These are phyloP conservation scores for Percina caprodes DNA, from an alignment of 2,113 vertebrate species.

Conservation along the genomic window DNA sequence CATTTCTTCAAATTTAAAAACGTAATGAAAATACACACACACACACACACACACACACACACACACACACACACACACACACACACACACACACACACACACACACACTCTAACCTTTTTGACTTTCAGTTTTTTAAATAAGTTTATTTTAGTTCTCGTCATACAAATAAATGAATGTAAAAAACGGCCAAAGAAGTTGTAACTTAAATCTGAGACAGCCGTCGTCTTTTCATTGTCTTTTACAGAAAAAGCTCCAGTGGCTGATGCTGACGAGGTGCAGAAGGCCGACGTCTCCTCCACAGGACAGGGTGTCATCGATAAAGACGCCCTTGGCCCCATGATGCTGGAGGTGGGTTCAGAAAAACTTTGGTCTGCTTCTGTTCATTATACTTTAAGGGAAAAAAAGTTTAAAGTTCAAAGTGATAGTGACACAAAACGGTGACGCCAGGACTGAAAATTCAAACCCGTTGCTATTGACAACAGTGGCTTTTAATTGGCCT, in stretches of 20 bases:
- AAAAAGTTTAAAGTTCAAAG: neutral
- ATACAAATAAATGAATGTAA: neutral
- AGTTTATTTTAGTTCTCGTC: neutral
- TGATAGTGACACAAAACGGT: neutral
- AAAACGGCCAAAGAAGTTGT: too few species aligned
- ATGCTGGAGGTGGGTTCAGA: constrained; percentile 92
- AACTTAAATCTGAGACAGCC: neutral
- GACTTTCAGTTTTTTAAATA: neutral
- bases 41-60: too few species aligned
- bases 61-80: too few species aligned
- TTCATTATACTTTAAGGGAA: neutral
- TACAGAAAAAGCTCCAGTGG: constrained; percentile 92
- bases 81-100: too few species aligned
- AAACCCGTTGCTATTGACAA: neutral
- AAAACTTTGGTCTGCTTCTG: neutral
- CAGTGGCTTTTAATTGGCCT: neutral
- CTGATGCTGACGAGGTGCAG: constrained; percentile 95
- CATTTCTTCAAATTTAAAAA: too few species aligned
- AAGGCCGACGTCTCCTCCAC: constrained; percentile 97
- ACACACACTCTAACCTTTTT: neutral
- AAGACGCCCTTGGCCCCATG: constrained; percentile 97
- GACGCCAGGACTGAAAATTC: neutral
- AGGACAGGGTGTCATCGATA: constrained; percentile 96
- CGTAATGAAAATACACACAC: too few species aligned
- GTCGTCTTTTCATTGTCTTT: neutral